phyloP scores from a whole-genome alignment of 2,113 vertebrate genomes.

The Rhynchopsitta pachyrhyncha region DNA sequence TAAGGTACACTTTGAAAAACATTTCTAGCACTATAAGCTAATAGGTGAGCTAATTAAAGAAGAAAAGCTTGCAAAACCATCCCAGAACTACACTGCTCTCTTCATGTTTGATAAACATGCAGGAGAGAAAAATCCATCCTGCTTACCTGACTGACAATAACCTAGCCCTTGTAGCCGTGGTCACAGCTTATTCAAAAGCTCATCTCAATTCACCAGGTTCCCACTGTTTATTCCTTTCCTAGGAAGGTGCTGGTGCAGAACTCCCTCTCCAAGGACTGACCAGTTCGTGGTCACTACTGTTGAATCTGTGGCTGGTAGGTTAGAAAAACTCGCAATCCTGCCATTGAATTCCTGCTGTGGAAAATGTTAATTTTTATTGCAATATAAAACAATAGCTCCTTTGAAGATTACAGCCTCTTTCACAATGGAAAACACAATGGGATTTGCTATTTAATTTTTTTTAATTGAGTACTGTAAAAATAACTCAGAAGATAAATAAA shows the following conservation, averaged over 20 bases:
- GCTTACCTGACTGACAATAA: background rate
- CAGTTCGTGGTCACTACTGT: background rate
- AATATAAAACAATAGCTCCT: conserved; percentile 70
- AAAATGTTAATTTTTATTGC: conserved; percentile 67
- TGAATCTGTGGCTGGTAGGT: background rate
- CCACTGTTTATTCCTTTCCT: background rate
- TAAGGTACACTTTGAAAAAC: background rate
- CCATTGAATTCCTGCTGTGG: conserved; percentile 57
- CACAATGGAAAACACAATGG: conserved; percentile 69
- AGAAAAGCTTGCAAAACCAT: background rate
- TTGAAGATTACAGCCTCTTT: conserved; percentile 64
- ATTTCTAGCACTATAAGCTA: background rate
- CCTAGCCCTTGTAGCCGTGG: rapidly evolving
- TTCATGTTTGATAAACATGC: background rate
- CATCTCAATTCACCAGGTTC: background rate
- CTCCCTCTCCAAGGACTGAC: background rate
- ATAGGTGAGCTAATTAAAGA: background rate
- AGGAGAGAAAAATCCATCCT: background rate
- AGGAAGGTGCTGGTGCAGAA: background rate
- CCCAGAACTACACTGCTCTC: background rate
- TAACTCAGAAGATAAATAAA: conserved; percentile 77
- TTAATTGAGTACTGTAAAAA: conserved; percentile 77
- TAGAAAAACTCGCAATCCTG: conserved; percentile 51
- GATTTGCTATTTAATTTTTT: conserved; percentile 79
- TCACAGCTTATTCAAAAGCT: background rate